These are phyloP conservation scores for Drosophila pseudotalamancana DNA, from an alignment of 2,888 invertebrate genomes.

Conservation along the genomic window DNA sequence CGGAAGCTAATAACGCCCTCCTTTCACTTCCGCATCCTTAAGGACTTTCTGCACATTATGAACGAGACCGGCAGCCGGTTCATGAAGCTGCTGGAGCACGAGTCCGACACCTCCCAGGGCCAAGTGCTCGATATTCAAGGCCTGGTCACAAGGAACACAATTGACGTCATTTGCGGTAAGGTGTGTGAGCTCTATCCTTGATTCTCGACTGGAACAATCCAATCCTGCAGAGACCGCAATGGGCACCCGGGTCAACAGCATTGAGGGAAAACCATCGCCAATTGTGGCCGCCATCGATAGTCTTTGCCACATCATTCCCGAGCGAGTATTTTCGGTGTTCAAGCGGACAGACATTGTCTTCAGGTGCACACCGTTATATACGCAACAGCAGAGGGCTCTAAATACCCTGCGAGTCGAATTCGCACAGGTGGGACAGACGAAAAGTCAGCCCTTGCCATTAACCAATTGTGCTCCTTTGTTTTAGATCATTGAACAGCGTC, in stretches of 20 bases:
- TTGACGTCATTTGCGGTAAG: slow-evolving; percentile 83
- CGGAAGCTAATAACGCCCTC: slow-evolving; percentile 85
- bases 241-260: slow-evolving; percentile 63
- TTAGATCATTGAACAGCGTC: slow-evolving; percentile 57
- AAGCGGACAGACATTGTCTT: slow-evolving; percentile 59
- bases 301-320: slow-evolving; percentile 50
- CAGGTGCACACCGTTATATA: slow-evolving; percentile 84
- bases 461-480: accelerated
- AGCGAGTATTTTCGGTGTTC: slow-evolving; percentile 51
- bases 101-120: slow-evolving; percentile 43
- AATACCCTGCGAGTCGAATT: slow-evolving; percentile 59
- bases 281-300: slow-evolving; percentile 84
- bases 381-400: slow-evolving; percentile 82
- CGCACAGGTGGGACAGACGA: slow-evolving; percentile 38
- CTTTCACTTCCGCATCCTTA: slow-evolving; percentile 80
- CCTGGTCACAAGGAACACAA: slow-evolving; percentile 84
- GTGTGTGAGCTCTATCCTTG: background rate
- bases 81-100: slow-evolving; percentile 67
- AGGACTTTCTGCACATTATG: slow-evolving; percentile 80
- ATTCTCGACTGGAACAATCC: too few species aligned
- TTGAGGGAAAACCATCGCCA: slow-evolving; percentile 48
- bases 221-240: slow-evolving; percentile 65
- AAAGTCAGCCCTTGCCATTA: too few species aligned
- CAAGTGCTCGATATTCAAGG: slow-evolving; percentile 85
- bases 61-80: slow-evolving; percentile 85